A percentile compares a stretch with the other conserved stretches of the same genome.
phyloP scores from a whole-genome alignment of 2,888 invertebrate genomes.

The Timema podura region DNA sequence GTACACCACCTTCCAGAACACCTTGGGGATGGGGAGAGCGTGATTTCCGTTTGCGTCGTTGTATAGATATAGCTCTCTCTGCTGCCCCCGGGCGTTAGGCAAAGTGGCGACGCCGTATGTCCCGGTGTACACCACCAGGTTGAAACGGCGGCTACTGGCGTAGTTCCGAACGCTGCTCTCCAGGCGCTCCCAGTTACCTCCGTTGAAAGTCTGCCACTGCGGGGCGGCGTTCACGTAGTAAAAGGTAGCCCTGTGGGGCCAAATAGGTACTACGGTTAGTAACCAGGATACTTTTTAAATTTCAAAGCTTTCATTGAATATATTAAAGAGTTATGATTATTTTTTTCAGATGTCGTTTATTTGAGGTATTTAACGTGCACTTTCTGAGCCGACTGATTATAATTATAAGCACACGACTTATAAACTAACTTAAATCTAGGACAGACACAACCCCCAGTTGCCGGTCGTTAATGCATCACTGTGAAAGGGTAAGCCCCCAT shows the following conservation, averaged over 20 bases:
- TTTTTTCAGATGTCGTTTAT: no score
- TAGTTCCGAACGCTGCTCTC: conserved; percentile 50
- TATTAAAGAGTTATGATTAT: no score
- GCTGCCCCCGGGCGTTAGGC: conserved; percentile 40
- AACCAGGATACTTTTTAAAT: no score
- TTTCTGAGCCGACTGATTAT: no score
- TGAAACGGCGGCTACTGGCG: conserved; percentile 38
- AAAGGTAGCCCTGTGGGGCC: conserved; percentile 49
- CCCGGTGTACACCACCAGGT: conserved; percentile 51
- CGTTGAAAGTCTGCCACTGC: conserved; percentile 63
- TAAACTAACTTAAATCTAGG: no score
- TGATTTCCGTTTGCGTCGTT: conserved; percentile 41
- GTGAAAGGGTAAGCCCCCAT: no score
- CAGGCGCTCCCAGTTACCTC: conserved; percentile 53
- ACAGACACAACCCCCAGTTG: no score
- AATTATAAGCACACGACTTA: no score
- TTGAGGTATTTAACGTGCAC: no score
- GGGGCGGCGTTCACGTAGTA: conserved; percentile 62
- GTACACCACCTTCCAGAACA: conserved; percentile 57
- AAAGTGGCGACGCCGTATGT: conserved; percentile 55
- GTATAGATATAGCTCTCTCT: conserved; percentile 36
- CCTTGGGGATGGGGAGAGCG: conserved; percentile 52
- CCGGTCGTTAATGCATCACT: no score
- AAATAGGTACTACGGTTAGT: no score
- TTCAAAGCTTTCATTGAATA: no score